Evolutionary conservation across 2,113 vertebrate genomes (phyloP), one percentile per base, ranked within the genome.

Genomic region (Deroptyus accipitrinus): DNA sequence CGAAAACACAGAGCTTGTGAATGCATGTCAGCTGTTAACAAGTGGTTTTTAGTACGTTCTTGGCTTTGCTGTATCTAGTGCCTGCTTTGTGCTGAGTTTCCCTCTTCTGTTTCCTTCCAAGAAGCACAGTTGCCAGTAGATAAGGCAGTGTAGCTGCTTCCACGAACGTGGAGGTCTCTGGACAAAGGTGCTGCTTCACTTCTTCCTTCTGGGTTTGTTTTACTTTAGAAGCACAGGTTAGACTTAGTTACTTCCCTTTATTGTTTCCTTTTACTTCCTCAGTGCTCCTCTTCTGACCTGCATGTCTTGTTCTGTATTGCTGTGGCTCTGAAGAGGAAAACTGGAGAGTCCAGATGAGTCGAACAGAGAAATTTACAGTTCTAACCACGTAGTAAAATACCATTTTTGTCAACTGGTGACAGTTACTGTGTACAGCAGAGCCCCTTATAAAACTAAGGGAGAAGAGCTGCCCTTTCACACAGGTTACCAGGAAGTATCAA

Each of bases 21-120:
- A 98, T 99, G 99, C 99, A 99, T 99, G 99, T 99, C 98, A 98
- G 98, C 98, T 98, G 98, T 98, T 98, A 98, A 98, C 98, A 98
- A 98, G 97, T 98, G 98, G 97, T 99, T 99, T 98, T 98, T 98
- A 98, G 98, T 98, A 98, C 96, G 97, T 97, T 98, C 98, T 98
- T 98, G 98, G 98, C 98, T 98, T 98, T 98, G 98, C 98, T 98
- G 98, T 99, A 98, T 97, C 98, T 99, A 98, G 98, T 98, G 98
- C 98, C 98, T 97, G 98, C 98, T 98, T 98, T 92, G 97, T 98
- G 97, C 98, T 94, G 95, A 98, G 96, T 97, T 96, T 76, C 76
- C 89, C 74, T 96, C 84, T 90, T 96, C 83, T 95, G 88, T 95
- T 87, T 91, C 52, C 89, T 95, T 96, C 87, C 83, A 73, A 59